Base-by-base conservation (phyloP, 2,113 vertebrate species). In the Psammodynastes pulverulentus region DNA sequence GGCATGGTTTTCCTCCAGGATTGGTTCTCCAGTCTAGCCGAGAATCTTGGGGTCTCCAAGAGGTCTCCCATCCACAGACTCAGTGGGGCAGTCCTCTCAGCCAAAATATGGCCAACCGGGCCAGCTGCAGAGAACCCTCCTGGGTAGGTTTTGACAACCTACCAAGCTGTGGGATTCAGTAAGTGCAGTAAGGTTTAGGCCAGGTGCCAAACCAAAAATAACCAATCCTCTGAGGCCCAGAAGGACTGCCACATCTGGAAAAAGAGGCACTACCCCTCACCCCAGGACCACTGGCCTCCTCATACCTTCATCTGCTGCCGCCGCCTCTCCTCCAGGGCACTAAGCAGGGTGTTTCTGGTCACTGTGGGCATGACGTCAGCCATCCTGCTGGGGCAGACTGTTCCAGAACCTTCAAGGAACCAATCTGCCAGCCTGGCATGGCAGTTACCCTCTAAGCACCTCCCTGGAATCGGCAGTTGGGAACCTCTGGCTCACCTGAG, bases 271-370 rank as follows among this genome's bases (percentile, higher is more conserved):
- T n/a, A 23, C 15, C 15, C 34, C 1, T 34, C 13, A 15, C n/a
- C 84, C 10, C 45, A 46, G 21, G 39, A 6, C 34, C 6, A 3
- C 51, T 9, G 15, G 23, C 39, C 52, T 29, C 53, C 79, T 10
- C 34, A 46, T 54, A 84, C 85, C 93, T 97, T 97, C 4, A 94
- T 39, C 21, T 94, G 95, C 13, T 91, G 58, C 24, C 88, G 86
- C 86, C 94, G 93, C 39, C 90, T 96, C 84, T 96, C 95, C 86
- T 94, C 91, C 86, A 54, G 34, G 39, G 90, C 19, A 5, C 94
- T 67, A 15, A 97, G 90, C 34, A 96, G 96, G 48, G 62, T 96
- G 49, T 2, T 49, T 24, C 96, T 94, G 17, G 93, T 67, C 48
- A 93, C 67, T 7, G 86, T 86, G 29, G 54, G 51, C 1, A 90